A percentile compares a stretch with the other conserved stretches of the same genome.
phyloP scores from a whole-genome alignment of 2,113 vertebrate species.

The Psittacula cyanocephala region DNA sequence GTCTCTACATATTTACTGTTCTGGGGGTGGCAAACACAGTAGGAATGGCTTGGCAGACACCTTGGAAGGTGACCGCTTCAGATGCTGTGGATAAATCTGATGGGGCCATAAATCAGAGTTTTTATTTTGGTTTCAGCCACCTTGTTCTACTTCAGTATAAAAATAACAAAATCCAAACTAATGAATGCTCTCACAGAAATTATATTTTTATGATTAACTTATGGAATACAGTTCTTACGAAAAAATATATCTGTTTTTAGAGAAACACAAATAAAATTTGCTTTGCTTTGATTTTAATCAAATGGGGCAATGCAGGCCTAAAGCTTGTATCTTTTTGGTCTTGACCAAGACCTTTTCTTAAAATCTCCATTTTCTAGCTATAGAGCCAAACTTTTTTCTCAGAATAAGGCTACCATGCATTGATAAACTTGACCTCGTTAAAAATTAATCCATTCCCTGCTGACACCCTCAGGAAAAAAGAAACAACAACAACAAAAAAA shows the following conservation, averaged over 20 bases:
- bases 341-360: background rate
- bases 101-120: background rate
- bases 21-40: background rate
- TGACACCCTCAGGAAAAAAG: background rate
- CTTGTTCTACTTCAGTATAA: background rate
- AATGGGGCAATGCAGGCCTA: background rate
- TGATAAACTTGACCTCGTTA: background rate
- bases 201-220: background rate
- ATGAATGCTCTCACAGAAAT: background rate
- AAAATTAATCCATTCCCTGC: background rate
- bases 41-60: background rate
- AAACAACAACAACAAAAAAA: background rate
- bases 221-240: background rate
- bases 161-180: background rate
- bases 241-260: rapidly evolving
- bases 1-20: background rate
- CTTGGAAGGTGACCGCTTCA: background rate
- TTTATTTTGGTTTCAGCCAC: background rate
- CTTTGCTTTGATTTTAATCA: background rate
- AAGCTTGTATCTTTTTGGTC: background rate
- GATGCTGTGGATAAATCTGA: background rate
- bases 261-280: background rate
- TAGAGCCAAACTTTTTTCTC: background rate
- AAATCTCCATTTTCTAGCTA: background rate
- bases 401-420: background rate